A percentile compares a stretch with the other conserved stretches of the same genome.
Conservation (phyloP, 2,113 vertebrate species). For the Varanus komodoensis region DNA sequence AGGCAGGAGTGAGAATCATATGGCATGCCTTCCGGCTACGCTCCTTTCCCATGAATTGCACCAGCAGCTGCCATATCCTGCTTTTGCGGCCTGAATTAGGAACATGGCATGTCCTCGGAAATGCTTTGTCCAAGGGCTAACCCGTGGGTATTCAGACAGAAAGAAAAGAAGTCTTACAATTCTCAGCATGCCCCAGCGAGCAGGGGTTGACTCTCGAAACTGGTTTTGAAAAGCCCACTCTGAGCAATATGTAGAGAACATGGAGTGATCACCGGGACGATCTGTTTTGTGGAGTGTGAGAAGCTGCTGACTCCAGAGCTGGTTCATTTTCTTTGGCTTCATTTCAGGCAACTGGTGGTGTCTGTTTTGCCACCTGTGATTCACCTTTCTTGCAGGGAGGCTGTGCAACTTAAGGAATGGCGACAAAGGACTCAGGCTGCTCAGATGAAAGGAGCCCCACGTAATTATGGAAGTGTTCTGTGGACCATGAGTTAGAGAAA, state of each 20-base stretch:
- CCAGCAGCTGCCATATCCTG: not conserved
- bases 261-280: not conserved
- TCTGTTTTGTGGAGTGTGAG: not conserved
- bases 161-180: too few relatives aligned
- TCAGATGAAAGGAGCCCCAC: not conserved
- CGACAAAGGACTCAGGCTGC: not conserved
- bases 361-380: not conserved
- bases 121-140: too few relatives aligned
- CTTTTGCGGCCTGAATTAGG: not conserved
- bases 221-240: not conserved
- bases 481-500: not conserved
- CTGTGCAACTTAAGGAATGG: constrained; percentile 1
- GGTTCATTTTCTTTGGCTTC: not conserved
- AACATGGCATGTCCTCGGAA: not conserved
- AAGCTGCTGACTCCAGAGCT: not conserved
- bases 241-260: not conserved
- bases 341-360: not conserved
- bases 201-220: not conserved
- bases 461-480: not conserved
- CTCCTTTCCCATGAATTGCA: not conserved
- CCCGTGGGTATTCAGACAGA: too few relatives aligned
- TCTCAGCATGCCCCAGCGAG: too few relatives aligned
- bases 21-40: not conserved
- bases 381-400: not conserved
- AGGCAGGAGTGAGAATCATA: not conserved